Evolutionary conservation across 2,113 vertebrate species (phyloP), one percentile per base, ranked within the genome.

Genomic region (Melanerpes formicivorus): DNA sequence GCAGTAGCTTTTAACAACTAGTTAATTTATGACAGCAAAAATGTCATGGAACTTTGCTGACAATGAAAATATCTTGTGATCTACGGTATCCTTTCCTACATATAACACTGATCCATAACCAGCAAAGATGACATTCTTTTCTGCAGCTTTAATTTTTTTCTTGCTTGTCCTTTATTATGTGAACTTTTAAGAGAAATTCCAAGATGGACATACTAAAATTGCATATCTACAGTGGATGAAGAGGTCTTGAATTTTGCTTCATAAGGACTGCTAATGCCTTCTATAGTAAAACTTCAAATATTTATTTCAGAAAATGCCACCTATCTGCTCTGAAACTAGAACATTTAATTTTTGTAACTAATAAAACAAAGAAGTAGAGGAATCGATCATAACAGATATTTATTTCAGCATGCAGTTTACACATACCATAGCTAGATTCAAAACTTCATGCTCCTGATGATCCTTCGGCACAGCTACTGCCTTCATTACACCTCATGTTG

Each of bases 1-100:
- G 40, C 90, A 92, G 25, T 55, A 86, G 10, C 70, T 95, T 92
- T 94, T 85, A 95, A 64, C 58, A 82, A 27, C 17, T 58, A 48
- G 16, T n/a, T 89, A 73, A 87, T 92, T 71, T 89, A 73, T 32
- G 37, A 66, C 32, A 71, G 48, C 16, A 80, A 52, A 87, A 88
- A 82, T 66, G 71, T 85, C 46, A 59, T 44, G 37, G 34, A 60
- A 78, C 12, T 79, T 72, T 90, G 4, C 5, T 56, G 65, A 76
- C 46, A 52, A 56, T 48, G 10, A 72, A 27, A 50, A 12, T 85
- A 25, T 67, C 58, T 88, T 92, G 14, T 64, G 46, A 84, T 71
- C 32, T 63, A 10, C 14, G 67, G 8, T 52, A 74, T 42, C 15
- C 4, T 84, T 82, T 71, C 32, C 30, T 84, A n/a, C 11, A 14